Base-by-base conservation (phyloP, 2,797 vertebrate species). In the Somateria mollissima region DNA sequence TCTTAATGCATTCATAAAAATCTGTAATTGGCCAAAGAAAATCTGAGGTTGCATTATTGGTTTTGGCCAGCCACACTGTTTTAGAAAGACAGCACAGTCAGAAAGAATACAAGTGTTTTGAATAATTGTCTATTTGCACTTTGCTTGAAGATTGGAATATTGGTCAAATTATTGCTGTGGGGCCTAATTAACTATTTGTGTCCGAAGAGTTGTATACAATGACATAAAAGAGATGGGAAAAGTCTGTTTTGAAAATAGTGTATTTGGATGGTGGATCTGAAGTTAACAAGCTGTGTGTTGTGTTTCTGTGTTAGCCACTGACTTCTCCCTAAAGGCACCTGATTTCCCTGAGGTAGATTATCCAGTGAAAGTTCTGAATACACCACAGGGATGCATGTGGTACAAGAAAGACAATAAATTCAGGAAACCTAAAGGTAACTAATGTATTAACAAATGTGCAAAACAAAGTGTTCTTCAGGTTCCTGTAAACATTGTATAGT, bases 391-490 rank as follows among this genome's bases (percentile, higher is more conserved):
- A 71, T 97, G 98, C 65, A 95, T 99, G 69, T 99, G 98, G 99
- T 99, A 98, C 96, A 98, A 98, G 97, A 99, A 98, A 95, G 99
- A 99, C 98, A 98, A 97, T 93, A 99, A 98, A 97, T 99, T 99
- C 94, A 98, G 98, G 95, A 98, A 99, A 90, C 99, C 99, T 27
- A 99, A 98, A 98, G 98, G 99, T 99, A 96, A 89, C 39, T 15
- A 25, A 39, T 39, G 14, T 62, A 51, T 85, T 62, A 61, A 70
- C 39, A 62, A 73, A 45, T 19, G 24, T 43, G 45, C 22, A 60
- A 41, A 43, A 34, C 32, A 56, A 36, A 34, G 19, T 24, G 14
- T 56, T 78, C 34, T 65, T 19, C 34, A 43, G 25, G 11, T 28
- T 66, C 39, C 62, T 13, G 13, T 65, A 21, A 65, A 22, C 62